Base-by-base conservation (phyloP, 2,888 invertebrate genomes). In the Lasioglossum zephyrum region DNA sequence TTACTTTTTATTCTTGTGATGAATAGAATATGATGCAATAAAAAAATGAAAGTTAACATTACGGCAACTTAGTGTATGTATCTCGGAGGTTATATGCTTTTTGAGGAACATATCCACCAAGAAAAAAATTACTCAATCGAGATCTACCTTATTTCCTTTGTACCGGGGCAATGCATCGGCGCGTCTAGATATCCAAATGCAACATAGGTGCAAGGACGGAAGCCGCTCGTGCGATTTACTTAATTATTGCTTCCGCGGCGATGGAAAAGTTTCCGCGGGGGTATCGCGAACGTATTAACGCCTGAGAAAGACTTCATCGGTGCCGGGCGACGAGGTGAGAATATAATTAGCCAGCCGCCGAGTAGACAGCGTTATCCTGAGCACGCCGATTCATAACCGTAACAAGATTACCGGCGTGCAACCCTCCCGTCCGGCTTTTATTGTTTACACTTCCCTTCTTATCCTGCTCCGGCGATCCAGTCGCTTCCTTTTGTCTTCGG, bases 391-490 rank as follows among this genome's bases (percentile, higher is more conserved):
- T 93, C 92, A 93, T 93, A 93, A 93, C 91, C 88, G 89, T 93
- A 93, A 93, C 92, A 89, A 93, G 93, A 93, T 93, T 93, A 93
- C 88, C 88, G 80, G 72, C 82, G 78, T 87, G 87, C 90, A 84
- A 87, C 84, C 87, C 88, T 85, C 84, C 86, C 87, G 87, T 84
- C 88, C 88, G 89, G 91, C 88, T 91, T 92, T 93, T 93, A 92
- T 93, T 93, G 93, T 93, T 93, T 92, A 92, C 91, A 90, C 92
- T 92, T 92, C 88, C 87, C 91, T 91, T 84, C 86, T 91, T 91
- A 88, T 90, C 87, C 88, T 66, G 77, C 81, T 77, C 60, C 85
- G 80, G 75, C 76, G 63, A 16, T 36, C 79, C 72, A 79, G 63
- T 75, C 83, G 77, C 77, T 73, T 82, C 82, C 76, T 79, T 78